Base-by-base conservation (phyloP, 2,797 vertebrate genomes). In the Potorous gilbertii region DNA sequence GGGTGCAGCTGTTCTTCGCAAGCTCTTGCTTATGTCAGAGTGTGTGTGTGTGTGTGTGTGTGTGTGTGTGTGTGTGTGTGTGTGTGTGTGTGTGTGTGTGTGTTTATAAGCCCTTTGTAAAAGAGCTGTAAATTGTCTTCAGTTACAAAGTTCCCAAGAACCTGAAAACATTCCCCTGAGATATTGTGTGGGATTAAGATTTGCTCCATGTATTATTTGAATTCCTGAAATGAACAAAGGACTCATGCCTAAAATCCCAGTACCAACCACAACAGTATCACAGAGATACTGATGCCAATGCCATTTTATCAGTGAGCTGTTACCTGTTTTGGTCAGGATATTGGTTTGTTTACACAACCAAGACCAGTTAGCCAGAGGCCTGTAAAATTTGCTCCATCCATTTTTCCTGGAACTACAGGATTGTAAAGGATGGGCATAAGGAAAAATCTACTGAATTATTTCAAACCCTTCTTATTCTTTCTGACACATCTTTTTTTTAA, bases 151-250 rank as follows among this genome's bases (percentile, higher is more conserved):
- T 81, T 21, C 40, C 21, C n/a, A 81, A 81, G 74, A 81, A 21
- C 18, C 29, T 81, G 18, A 81, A 46, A 46, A 40, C 40, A 46
- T 81, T 46, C 4, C 40, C 40, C 0, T 81, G 74, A 46, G 40
- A 46, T 46, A 46, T 27, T 46, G 1, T 81, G 92, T 96, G 21
- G 56, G 27, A 34, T 91, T 95, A 3, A 90, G 46, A 5, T 87
- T 96, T 94, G 9, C 8, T 81, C 66, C 66, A 56, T 54, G 34
- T 95, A 55, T 56, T 5, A 94, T 59, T 93, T 96, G 95, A 94
- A 90, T 2, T 94, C 94, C 95, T 50, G 74, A 55, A 92, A 87
- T 54, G 52, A 96, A 81, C 62, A 96, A 74, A 95, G 12, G 74
- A 14, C 13, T 81, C 31, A 4, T 10, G 62, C 29, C 59, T 66